Conservation (phyloP, 2,113 vertebrate species). For the Barnardius zonarius region DNA sequence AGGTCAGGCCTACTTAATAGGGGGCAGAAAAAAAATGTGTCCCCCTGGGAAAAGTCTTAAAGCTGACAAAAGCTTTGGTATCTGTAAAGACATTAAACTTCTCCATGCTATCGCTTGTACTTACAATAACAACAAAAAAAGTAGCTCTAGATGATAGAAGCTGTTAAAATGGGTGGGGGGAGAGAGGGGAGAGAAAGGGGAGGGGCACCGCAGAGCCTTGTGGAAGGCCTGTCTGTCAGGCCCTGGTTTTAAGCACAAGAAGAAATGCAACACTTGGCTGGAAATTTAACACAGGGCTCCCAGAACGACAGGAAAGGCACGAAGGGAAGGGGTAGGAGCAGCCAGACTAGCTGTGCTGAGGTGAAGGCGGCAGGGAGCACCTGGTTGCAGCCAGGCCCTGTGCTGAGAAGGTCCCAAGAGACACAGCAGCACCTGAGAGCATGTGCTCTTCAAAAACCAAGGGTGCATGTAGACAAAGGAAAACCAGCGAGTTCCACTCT, state of each 20-base stretch:
- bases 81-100: not conserved
- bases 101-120: not conserved
- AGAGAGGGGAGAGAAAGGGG: not conserved
- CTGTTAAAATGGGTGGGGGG: not conserved
- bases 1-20: not conserved
- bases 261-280: accelerated
- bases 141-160: not conserved
- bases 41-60: not conserved
- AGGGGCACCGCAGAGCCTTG: not conserved
- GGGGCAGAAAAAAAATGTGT: not conserved
- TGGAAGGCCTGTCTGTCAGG: accelerated
- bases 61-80: not conserved
- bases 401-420: accelerated
- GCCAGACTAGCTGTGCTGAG: accelerated
- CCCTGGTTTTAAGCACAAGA: accelerated
- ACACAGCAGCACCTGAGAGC: accelerated
- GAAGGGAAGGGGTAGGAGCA: not conserved
- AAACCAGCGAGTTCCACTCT: not conserved
- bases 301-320: not conserved
- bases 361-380: accelerated
- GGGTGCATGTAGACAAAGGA: accelerated
- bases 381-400: accelerated
- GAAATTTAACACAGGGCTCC: accelerated
- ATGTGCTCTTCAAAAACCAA: too few species aligned
- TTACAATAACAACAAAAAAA: not conserved